These are phyloP conservation scores for Lepidocyrtinus sp. DNA, from an alignment of 2,888 invertebrate species.

Conservation along the genomic window DNA sequence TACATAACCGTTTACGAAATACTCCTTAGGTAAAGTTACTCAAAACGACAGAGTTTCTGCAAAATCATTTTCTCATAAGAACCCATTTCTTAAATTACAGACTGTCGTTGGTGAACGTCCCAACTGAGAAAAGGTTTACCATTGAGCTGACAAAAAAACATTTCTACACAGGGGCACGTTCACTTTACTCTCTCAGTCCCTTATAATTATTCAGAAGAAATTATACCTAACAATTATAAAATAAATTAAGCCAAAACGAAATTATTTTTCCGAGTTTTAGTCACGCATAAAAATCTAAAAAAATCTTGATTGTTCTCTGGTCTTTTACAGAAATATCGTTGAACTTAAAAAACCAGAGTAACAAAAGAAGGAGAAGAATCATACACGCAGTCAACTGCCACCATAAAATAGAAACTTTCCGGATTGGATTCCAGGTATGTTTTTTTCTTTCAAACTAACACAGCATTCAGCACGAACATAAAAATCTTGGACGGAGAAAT, in stretches of 20 bases:
- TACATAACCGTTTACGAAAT: neutral
- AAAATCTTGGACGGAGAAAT: neutral
- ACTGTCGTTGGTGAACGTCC: neutral
- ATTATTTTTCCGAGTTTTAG: neutral
- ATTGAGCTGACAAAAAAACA: too few species aligned
- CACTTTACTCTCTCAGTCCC: neutral
- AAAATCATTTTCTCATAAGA: too few species aligned
- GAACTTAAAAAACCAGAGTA: neutral
- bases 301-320: neutral
- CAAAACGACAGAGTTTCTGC: too few species aligned
- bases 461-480: constrained; percentile 39
- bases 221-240: neutral
- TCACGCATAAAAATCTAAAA: neutral
- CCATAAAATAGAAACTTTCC: neutral
- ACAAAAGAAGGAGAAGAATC: neutral
- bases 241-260: too few species aligned
- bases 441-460: constrained; percentile 27
- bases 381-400: neutral
- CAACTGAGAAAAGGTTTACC: neutral
- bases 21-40: too few species aligned
- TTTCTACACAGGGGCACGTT: too few species aligned
- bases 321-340: neutral
- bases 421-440: neutral
- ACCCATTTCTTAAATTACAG: too few species aligned
- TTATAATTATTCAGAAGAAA: neutral